Base-by-base conservation (phyloP, 2,888 invertebrate species). In the Esperia sulphurella region DNA sequence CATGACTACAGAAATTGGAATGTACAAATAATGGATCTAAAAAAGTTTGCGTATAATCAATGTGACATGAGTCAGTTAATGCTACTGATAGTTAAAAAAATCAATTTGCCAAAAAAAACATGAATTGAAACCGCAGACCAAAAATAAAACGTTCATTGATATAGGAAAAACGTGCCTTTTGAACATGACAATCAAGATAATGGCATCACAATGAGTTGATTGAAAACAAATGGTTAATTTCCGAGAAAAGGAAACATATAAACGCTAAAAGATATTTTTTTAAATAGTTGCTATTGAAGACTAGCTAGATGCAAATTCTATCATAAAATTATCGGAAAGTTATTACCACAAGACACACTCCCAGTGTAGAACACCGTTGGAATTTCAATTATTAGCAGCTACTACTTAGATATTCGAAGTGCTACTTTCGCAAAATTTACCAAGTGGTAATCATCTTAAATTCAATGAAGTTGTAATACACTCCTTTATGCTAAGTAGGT, bases 141-240 rank as follows among this genome's bases (percentile, higher is more conserved):
- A 54, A 63, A 65, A 64, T 59, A 39, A 67, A 63, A 61, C 54
- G 58, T 55, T 54, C 58, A 50, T 57, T 61, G 52, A 53, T 50
- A 59, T 54, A 52, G 54, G 49, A 35, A 54, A 54, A 59, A 68
- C 68, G 69, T 63, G 66, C 59, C 54, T 58, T 55, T 59, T 55
- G 59, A 53, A 58, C 58, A 50, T 61, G 64, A 61, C 58, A 61
- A 56, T 41, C 30, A 39, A 37, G 13, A 44, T 44, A 28, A 44
- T 43, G 38, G 38, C 14, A 14, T 45, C 13, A 55, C 54, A 59
- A 65, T 56, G 54, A 53, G 55, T 44, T 58, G 51, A 66, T 61
- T 57, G 58, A 64, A 63, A 59, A 58, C 50, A 49, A 54, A 59
- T 61, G 41, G 64, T 58, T 59, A 54, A 52, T 59, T 67, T 63